Evolutionary conservation across 1,140 invertebrate species (phyloP).

Genomic region (Pseudachorutes palmiensis): DNA sequence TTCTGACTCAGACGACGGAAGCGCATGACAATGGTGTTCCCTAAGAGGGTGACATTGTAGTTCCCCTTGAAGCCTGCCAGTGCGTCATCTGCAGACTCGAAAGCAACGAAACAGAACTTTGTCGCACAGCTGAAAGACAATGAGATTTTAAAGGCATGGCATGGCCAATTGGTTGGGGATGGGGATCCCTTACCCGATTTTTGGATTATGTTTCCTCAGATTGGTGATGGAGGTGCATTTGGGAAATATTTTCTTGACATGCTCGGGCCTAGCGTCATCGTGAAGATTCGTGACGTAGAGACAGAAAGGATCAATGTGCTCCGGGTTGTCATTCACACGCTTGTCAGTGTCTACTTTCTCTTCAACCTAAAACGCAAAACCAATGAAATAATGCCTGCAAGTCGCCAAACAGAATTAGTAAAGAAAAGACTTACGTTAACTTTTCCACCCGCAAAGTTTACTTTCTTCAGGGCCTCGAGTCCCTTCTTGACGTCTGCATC

Average conservation of each 20-base stretch:
- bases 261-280: constrained; percentile 1
- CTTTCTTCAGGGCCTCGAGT: constrained; percentile 20
- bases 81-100: constrained; percentile 21
- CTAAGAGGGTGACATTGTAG: constrained; percentile 7
- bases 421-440: constrained; percentile 16
- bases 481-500: constrained; percentile 27
- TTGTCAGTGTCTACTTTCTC: constrained; percentile 16
- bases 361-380: constrained; percentile 22
- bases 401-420: background rate
- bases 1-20: constrained; percentile 16
- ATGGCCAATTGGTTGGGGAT: background rate
- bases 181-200: constrained; percentile 15
- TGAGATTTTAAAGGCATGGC: background rate
- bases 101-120: constrained; percentile 27
- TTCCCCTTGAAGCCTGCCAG: constrained; percentile 22
- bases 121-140: constrained; percentile 6
- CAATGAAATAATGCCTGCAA: background rate
- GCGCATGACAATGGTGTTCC: constrained; percentile 26
- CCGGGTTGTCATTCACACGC: background rate
- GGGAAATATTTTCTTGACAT: constrained; percentile 12
- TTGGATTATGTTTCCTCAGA: constrained; percentile 28
- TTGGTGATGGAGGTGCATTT: constrained; percentile 3
- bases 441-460: constrained; percentile 16
- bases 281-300: constrained; percentile 28
- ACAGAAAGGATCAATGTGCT: constrained; percentile 27